phyloP scores from a whole-genome alignment of 2,113 vertebrate species.

The Archocentrus centrarchus region DNA sequence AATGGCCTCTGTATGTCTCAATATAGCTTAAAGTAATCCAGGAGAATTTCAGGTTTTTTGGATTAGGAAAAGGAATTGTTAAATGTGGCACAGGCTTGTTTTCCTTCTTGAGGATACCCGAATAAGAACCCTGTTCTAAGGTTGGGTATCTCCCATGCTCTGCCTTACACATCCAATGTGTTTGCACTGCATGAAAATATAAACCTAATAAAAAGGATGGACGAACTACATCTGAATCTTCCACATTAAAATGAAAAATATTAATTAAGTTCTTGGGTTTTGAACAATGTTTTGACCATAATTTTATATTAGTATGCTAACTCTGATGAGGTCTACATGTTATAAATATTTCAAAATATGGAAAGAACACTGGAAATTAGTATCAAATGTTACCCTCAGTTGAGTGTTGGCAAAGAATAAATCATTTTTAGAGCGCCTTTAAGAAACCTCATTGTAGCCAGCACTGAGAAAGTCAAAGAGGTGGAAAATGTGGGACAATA shows the following conservation, averaged over 20 bases:
- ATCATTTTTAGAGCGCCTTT: neutral
- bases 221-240: neutral
- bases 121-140: neutral
- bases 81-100: conserved; percentile 25
- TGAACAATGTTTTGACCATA: no score
- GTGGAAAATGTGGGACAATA: neutral
- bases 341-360: neutral
- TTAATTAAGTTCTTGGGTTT: neutral
- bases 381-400: neutral
- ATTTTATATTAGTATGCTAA: no score
- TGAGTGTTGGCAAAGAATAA: no score
- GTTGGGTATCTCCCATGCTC: neutral
- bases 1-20: conserved; percentile 60
- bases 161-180: neutral
- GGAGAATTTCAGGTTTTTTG: conserved; percentile 52
- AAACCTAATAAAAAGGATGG: neutral
- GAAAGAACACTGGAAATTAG: neutral
- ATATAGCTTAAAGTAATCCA: conserved; percentile 67
- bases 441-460: neutral
- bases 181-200: neutral
- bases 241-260: neutral
- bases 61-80: conserved; percentile 65
- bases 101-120: conserved; percentile 23
- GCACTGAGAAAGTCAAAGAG: neutral
- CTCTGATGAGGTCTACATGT: neutral